Evolutionary conservation across 2,797 vertebrate species (phyloP).

Genomic region (Epinephelus coioides): DNA sequence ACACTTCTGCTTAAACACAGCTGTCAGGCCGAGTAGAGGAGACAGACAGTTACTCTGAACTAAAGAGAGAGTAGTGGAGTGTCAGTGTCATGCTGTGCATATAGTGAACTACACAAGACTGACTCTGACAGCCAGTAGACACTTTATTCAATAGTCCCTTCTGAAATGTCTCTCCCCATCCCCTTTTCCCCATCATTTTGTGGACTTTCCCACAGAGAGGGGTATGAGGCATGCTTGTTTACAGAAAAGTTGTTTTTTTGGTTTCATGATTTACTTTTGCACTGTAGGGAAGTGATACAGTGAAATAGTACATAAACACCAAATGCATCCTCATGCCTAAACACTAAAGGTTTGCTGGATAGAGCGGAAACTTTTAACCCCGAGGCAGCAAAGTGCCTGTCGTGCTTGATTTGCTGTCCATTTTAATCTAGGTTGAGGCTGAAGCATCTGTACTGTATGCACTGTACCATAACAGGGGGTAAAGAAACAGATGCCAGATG

Average conservation of each 20-base stretch:
- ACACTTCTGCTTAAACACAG: constrained; percentile 13
- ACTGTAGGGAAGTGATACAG: background rate
- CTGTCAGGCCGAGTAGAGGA: constrained; percentile 8
- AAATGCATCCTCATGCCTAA: background rate
- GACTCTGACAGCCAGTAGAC: constrained; percentile 15
- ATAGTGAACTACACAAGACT: constrained; percentile 23
- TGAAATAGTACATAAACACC: background rate
- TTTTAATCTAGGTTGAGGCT: constrained; percentile 4
- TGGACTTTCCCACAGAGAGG: background rate
- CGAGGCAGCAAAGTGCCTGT: background rate
- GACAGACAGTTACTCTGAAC: constrained; percentile 25
- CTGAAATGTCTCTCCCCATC: background rate
- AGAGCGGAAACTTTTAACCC: constrained; percentile 13
- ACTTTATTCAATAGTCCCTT: constrained; percentile 5
- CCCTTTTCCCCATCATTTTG: background rate
- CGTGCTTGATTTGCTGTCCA: constrained; percentile 14
- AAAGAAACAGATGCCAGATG: constrained; percentile 20
- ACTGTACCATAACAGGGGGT: background rate
- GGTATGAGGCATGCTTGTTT: background rate
- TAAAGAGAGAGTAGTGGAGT: constrained; percentile 8
- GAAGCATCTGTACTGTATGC: constrained; percentile 4
- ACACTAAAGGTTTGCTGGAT: background rate
- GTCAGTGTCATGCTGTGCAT: constrained; percentile 14
- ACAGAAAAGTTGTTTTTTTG: too few species aligned
- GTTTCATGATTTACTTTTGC: constrained; percentile 1